Conservation (phyloP, 92 coral and sea anemone genomes). For the Micromussa lordhowensis region DNA sequence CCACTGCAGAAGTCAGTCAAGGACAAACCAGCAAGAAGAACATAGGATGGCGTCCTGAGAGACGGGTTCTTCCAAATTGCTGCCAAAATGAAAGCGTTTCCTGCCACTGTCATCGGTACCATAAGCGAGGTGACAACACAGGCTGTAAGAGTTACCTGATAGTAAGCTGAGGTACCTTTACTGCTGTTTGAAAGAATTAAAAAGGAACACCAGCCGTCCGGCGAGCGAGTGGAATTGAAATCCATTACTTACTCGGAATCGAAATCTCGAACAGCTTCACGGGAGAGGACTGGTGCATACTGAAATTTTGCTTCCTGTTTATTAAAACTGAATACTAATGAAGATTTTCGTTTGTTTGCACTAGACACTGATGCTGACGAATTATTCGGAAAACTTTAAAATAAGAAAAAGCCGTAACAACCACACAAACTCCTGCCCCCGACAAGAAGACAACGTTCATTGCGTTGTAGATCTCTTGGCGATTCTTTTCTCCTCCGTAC, state of each 20-base stretch:
- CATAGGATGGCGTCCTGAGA: background rate
- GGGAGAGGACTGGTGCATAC: background rate
- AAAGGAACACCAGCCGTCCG: background rate
- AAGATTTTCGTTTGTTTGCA: background rate
- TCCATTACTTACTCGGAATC: background rate
- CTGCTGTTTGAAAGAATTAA: background rate
- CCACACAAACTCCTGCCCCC: background rate
- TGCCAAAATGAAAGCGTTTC: background rate
- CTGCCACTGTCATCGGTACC: background rate
- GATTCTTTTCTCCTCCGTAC: background rate
- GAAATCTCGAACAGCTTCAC: background rate
- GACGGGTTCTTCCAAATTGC: constrained; percentile 3
- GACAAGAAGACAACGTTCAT: background rate
- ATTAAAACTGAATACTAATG: no score
- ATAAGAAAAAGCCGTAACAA: background rate
- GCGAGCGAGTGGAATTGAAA: background rate
- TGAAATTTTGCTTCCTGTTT: no score
- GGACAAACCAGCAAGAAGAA: constrained; percentile 10
- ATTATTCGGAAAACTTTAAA: background rate
- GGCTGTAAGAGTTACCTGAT: background rate
- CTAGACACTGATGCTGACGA: background rate
- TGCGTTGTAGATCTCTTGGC: background rate
- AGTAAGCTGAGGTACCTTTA: background rate
- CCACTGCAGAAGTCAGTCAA: constrained; percentile 5
- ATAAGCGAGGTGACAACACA: background rate